Evolutionary conservation across 2,797 vertebrate species (phyloP).

Genomic region (Cuculus canorus): DNA sequence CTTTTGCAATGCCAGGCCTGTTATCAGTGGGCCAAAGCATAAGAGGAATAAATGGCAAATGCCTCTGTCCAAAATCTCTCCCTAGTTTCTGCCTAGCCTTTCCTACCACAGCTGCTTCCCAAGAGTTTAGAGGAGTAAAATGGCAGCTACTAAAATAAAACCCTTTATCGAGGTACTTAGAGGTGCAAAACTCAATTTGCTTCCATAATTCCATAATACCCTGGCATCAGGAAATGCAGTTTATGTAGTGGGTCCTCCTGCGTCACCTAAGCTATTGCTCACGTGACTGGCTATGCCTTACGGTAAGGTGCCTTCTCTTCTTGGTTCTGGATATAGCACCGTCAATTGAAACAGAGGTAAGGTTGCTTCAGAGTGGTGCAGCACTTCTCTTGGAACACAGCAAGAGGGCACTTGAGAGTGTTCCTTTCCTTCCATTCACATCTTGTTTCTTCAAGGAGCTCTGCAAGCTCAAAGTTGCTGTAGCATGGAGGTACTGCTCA

Average conservation of each 20-base stretch:
- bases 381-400: background rate
- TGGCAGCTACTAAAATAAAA: background rate
- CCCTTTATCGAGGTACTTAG: background rate
- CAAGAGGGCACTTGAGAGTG: background rate
- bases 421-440: background rate
- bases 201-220: background rate
- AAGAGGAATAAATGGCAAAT: background rate
- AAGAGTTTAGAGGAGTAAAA: background rate
- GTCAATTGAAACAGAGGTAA: conserved; percentile 18
- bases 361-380: background rate
- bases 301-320: background rate
- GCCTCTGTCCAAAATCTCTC: background rate
- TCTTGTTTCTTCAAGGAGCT: background rate
- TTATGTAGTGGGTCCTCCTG: background rate
- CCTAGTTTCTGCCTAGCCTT: background rate
- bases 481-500: background rate
- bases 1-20: background rate
- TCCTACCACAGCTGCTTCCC: background rate
- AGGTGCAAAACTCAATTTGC: background rate
- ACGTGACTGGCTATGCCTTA: background rate
- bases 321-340: conserved; percentile 11
- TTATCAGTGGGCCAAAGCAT: background rate
- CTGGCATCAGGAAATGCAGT: background rate
- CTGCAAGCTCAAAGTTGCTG: background rate
- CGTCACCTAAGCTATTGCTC: background rate